Percentiles rank a stretch among this genome's conserved stretches.
phyloP scores from a whole-genome alignment of 2,797 vertebrate genomes.

The Ara ararauna region DNA sequence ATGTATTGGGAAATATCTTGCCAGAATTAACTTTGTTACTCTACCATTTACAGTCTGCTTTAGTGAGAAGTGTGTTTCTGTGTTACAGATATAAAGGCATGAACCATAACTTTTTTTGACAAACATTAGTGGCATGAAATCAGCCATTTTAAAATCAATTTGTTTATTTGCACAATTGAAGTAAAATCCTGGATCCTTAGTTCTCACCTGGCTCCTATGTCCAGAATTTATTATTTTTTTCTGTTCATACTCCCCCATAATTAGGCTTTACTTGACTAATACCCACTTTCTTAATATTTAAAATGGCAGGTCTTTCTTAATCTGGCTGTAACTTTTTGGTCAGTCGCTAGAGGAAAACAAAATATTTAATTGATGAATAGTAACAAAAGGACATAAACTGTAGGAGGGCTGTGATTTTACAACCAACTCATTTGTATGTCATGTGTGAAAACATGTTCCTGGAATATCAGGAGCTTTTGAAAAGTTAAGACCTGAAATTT shows the following conservation, averaged over 20 bases:
- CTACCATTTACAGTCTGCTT: not conserved
- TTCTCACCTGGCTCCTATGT: not conserved
- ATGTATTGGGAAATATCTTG: not conserved
- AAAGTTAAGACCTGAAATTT: not conserved
- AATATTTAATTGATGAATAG: not conserved
- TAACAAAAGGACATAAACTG: not conserved
- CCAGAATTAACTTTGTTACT: not conserved
- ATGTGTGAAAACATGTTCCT: not conserved
- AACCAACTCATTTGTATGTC: not conserved
- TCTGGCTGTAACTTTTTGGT: not conserved
- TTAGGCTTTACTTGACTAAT: not conserved
- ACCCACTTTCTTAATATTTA: not conserved
- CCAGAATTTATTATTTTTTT: not conserved
- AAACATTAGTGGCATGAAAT: not conserved
- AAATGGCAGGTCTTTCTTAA: not conserved
- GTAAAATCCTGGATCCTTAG: not conserved
- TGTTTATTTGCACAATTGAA: not conserved
- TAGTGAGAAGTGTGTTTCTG: not conserved
- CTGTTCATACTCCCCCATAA: not conserved
- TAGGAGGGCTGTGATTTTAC: not conserved
- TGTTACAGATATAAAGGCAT: not conserved
- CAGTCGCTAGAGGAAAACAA: not conserved
- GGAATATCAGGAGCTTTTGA: not conserved
- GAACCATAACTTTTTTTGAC: not conserved
- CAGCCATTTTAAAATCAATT: not conserved